Percentiles rank a stretch among this genome's conserved stretches.
Conservation (phyloP, 1,140 invertebrate genomes). For the Phymorhynchus buccinoides region DNA sequence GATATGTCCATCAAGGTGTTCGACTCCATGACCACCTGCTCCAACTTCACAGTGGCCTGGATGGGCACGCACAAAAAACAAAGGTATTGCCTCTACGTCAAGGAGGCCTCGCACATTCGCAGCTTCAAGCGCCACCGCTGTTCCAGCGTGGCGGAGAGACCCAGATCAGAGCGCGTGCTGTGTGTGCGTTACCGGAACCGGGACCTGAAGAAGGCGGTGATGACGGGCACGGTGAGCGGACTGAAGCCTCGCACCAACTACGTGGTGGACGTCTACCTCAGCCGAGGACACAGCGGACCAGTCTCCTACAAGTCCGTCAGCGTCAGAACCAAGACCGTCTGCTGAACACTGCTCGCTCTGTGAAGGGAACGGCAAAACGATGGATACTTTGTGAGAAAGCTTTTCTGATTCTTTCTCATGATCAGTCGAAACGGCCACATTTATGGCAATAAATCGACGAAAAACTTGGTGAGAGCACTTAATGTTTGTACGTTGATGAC, state of each 20-base stretch:
- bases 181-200: slow-evolving; percentile 61
- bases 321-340: slow-evolving; percentile 53
- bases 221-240: slow-evolving; percentile 61
- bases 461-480: too few relatives aligned
- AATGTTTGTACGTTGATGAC: too few relatives aligned
- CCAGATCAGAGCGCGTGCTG: slow-evolving; percentile 51
- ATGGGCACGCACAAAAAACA: slow-evolving; percentile 60
- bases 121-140: slow-evolving; percentile 48
- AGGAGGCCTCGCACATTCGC: slow-evolving; percentile 45
- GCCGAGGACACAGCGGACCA: slow-evolving; percentile 59
- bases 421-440: too few relatives aligned
- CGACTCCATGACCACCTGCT: slow-evolving; percentile 60
- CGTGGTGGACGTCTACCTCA: slow-evolving; percentile 68
- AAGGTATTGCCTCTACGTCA: slow-evolving; percentile 70
- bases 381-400: too few relatives aligned
- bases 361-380: too few relatives aligned
- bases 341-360: slow-evolving; percentile 40
- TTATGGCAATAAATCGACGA: too few relatives aligned
- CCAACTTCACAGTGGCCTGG: slow-evolving; percentile 67
- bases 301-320: slow-evolving; percentile 62
- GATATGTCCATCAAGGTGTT: slow-evolving; percentile 60
- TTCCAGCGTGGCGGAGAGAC: slow-evolving; percentile 34
- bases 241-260: slow-evolving; percentile 63
- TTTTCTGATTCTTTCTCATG: too few relatives aligned
- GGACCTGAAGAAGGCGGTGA: slow-evolving; percentile 50